Conservation (phyloP, 2,888 invertebrate species). For the Plutella xylostella region DNA sequence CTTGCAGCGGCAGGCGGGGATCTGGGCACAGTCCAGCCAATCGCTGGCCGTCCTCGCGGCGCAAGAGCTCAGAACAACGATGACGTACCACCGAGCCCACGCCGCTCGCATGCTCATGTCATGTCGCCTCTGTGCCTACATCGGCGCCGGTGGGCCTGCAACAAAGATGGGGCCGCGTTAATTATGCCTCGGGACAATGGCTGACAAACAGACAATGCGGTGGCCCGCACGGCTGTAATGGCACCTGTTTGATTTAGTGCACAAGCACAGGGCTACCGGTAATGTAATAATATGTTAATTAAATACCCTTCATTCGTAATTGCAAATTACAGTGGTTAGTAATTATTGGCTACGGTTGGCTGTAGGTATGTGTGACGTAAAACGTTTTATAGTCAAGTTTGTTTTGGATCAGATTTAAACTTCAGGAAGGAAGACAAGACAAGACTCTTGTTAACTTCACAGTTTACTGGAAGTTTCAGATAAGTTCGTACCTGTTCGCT, state of each 20-base stretch:
- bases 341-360: too few relatives aligned
- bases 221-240: not conserved
- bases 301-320: too few relatives aligned
- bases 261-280: too few relatives aligned
- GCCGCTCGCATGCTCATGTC: constrained; percentile 70
- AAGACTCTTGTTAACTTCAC: too few relatives aligned
- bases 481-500: too few relatives aligned
- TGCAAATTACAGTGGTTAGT: too few relatives aligned
- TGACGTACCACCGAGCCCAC: constrained; percentile 68
- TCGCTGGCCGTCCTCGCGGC: constrained; percentile 71
- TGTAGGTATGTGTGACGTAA: too few relatives aligned
- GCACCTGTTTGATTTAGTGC: constrained; percentile 1
- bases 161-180: constrained; percentile 33
- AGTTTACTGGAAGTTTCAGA: too few relatives aligned
- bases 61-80: constrained; percentile 62
- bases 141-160: constrained; percentile 53
- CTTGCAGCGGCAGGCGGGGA: constrained; percentile 88
- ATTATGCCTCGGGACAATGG: not conserved
- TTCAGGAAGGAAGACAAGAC: too few relatives aligned
- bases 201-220: not conserved
- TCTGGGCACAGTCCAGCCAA: constrained; percentile 90
- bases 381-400: too few relatives aligned
- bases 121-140: constrained; percentile 63
- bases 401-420: too few relatives aligned
- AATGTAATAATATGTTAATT: too few relatives aligned